Evolutionary conservation across 2,113 vertebrate species (phyloP).

Genomic region (Gadus chalcogrammus): DNA sequence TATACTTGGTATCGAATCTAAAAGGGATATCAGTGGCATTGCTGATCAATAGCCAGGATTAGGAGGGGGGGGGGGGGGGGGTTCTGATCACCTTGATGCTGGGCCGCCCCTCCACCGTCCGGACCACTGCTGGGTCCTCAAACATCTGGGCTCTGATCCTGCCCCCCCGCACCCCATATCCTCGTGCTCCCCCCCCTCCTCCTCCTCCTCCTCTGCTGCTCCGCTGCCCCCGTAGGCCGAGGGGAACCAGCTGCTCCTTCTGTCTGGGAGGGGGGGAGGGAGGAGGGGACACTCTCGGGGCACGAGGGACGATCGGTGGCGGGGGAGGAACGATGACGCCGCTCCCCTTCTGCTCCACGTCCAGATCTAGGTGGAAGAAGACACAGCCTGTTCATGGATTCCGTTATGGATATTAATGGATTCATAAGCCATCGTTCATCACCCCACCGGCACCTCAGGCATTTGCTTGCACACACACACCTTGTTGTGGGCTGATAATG

Average conservation of each 20-base stretch:
- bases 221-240: conserved; percentile 4
- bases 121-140: conserved; percentile 84
- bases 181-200: conserved; percentile 22
- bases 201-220: conserved; percentile 32
- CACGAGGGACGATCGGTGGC: not conserved
- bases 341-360: conserved; percentile 22
- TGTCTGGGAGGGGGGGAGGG: conserved; percentile 5
- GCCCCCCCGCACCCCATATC: not conserved
- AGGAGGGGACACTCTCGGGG: not conserved
- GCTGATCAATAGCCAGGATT: not conserved
- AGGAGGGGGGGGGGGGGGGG: too few relatives aligned
- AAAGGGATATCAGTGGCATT: not conserved
- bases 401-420: too few relatives aligned
- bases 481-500: too few relatives aligned
- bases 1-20: not conserved
- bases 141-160: conserved; percentile 61
- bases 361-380: conserved; percentile 41
- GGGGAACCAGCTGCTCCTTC: too few relatives aligned
- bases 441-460: too few relatives aligned
- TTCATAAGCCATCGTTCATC: too few relatives aligned
- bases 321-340: not conserved
- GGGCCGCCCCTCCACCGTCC: conserved; percentile 73
- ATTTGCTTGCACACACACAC: too few relatives aligned
- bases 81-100: conserved; percentile 73
- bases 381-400: too few relatives aligned